Evolutionary conservation across 2,888 invertebrate genomes (phyloP).

Genomic region (Heliconius ismenius): DNA sequence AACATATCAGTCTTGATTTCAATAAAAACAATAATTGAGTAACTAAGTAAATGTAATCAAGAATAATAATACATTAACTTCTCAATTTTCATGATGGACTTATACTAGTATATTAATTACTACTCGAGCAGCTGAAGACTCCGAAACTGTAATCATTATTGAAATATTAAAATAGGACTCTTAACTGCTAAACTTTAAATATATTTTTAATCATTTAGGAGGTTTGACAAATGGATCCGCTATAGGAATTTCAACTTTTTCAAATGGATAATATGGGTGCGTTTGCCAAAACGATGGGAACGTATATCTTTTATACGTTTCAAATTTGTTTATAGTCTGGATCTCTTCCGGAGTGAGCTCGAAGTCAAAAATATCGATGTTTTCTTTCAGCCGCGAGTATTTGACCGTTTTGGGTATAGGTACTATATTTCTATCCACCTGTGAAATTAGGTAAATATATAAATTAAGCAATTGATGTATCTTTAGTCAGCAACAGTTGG

Average conservation of each 20-base stretch:
- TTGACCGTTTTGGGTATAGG: slow-evolving; percentile 67
- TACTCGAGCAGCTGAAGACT: background rate
- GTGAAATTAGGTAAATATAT: slow-evolving; percentile 41
- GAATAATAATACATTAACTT: background rate
- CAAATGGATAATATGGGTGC: slow-evolving; percentile 70
- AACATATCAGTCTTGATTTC: slow-evolving; percentile 16
- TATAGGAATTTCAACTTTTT: slow-evolving; percentile 59
- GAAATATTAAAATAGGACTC: background rate
- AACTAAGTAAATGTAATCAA: no score
- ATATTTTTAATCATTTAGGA: slow-evolving; percentile 1
- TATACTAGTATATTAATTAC: background rate
- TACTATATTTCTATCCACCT: slow-evolving; percentile 70
- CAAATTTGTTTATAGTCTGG: slow-evolving; percentile 53
- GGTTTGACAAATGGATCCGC: slow-evolving; percentile 55
- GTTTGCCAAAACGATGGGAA: slow-evolving; percentile 73
- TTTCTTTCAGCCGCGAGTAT: slow-evolving; percentile 57
- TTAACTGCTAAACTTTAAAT: background rate
- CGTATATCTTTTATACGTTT: slow-evolving; percentile 56
- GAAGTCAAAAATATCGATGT: slow-evolving; percentile 71
- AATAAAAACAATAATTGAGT: background rate
- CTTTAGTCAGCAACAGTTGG: background rate
- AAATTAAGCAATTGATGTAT: background rate
- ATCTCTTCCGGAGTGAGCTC: slow-evolving; percentile 59
- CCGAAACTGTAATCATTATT: background rate
- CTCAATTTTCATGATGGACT: background rate